A percentile compares a stretch with the other conserved stretches of the same genome.
phyloP scores from a whole-genome alignment of 2,888 invertebrate species.

The Schrankia costaestrigalis region DNA sequence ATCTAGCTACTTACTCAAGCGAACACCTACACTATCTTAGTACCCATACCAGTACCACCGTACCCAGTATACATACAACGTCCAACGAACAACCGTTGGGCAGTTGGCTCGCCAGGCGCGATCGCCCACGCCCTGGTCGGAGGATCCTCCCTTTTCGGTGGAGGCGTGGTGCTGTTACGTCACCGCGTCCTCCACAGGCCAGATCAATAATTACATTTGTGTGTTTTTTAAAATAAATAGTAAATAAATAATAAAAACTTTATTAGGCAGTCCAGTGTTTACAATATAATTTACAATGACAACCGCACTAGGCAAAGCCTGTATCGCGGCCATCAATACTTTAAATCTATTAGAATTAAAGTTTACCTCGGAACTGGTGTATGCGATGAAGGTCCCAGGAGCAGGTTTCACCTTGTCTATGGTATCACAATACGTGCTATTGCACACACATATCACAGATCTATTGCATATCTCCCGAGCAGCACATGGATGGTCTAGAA shows the following conservation, averaged over 20 bases:
- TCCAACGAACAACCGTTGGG: neutral
- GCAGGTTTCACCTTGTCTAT: conserved; percentile 47
- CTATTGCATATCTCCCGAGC: conserved; percentile 26
- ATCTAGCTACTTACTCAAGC: too few relatives aligned
- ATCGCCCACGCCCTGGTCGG: too few relatives aligned
- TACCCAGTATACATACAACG: neutral
- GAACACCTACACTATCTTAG: too few relatives aligned
- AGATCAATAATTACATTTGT: neutral
- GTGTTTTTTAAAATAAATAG: too few relatives aligned
- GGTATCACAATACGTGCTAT: conserved; percentile 65
- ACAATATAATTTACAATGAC: too few relatives aligned
- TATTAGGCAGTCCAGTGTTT: neutral
- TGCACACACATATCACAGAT: conserved; percentile 66
- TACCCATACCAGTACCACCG: too few relatives aligned
- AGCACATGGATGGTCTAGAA: conserved; percentile 40
- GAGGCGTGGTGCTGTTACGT: too few relatives aligned
- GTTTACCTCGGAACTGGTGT: conserved; percentile 54
- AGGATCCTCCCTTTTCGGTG: too few relatives aligned
- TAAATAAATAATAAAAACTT: too few relatives aligned
- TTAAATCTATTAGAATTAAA: neutral
- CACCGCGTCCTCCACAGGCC: neutral
- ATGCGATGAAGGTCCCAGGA: conserved; percentile 57
- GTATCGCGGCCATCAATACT: neutral
- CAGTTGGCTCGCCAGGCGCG: too few relatives aligned
- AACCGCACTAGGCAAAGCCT: too few relatives aligned